These are phyloP conservation scores for Synanthedon andrenaeformis DNA, from an alignment of 2,888 invertebrate genomes.

Conservation along the genomic window DNA sequence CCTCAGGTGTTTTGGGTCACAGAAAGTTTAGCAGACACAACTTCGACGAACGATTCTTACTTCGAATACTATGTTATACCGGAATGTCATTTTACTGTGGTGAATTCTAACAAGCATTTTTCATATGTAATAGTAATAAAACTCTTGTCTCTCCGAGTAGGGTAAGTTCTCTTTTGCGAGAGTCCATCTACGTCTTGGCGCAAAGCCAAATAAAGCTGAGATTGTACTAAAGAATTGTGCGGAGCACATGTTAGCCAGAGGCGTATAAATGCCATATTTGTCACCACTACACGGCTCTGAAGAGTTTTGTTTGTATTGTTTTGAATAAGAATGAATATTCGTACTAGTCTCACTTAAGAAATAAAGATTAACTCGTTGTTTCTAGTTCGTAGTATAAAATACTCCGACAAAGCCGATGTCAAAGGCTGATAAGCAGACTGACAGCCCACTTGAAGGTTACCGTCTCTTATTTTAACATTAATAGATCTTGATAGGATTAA, in stretches of 20 bases:
- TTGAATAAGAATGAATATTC: conserved; percentile 3
- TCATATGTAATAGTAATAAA: not conserved
- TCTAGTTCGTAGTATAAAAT: too few species aligned
- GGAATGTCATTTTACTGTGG: too few species aligned
- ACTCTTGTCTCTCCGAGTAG: not conserved
- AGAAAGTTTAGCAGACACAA: too few species aligned
- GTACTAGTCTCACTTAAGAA: not conserved
- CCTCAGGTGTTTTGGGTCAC: too few species aligned
- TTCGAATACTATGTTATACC: too few species aligned
- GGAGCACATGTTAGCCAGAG: not conserved
- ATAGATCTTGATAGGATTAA: too few species aligned
- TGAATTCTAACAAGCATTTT: not conserved
- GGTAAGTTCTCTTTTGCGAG: not conserved
- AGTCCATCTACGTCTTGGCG: not conserved
- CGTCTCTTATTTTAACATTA: too few species aligned
- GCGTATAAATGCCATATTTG: not conserved
- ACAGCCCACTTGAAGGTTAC: too few species aligned
- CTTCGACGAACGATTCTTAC: too few species aligned
- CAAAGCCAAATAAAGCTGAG: not conserved
- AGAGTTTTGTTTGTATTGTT: not conserved
- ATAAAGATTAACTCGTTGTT: too few species aligned
- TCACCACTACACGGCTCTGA: not conserved
- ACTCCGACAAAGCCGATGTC: too few species aligned
- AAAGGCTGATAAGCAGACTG: too few species aligned
- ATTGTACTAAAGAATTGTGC: not conserved